Percentiles rank a stretch among this genome's conserved stretches.
These are phyloP conservation scores for Unio pictorum DNA, from an alignment of 2,888 invertebrate species.

Conservation along the genomic window DNA sequence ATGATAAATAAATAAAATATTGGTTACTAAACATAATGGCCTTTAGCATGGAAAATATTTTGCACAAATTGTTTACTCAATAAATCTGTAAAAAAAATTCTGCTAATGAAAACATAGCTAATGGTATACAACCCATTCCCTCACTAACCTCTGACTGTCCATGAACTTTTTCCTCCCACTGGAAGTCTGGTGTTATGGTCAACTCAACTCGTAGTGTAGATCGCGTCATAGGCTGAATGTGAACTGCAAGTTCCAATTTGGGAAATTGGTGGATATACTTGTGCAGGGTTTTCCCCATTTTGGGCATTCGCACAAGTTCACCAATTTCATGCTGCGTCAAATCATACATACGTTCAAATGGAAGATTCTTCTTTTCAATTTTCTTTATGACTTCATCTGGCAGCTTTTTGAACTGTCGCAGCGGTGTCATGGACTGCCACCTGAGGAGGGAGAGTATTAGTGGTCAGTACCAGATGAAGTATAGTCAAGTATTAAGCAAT, in stretches of 20 bases:
- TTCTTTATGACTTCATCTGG: slow-evolving; percentile 97
- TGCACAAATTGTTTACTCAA: too few species aligned
- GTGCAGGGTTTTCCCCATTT: slow-evolving; percentile 94
- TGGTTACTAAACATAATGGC: too few species aligned
- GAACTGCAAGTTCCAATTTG: slow-evolving; percentile 94
- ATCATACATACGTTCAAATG: slow-evolving; percentile 86
- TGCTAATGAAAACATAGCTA: too few species aligned
- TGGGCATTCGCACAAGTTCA: slow-evolving; percentile 91
- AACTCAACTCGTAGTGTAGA: slow-evolving; percentile 92
- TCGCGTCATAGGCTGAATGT: slow-evolving; percentile 96
- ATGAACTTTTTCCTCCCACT: slow-evolving; percentile 97
- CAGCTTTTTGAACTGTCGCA: slow-evolving; percentile 97
- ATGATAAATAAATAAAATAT: too few species aligned
- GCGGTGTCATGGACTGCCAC: slow-evolving; percentile 99
- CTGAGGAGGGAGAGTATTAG: slow-evolving; percentile 28
- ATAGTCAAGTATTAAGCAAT: too few species aligned
- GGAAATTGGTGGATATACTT: slow-evolving; percentile 94
- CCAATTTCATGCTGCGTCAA: slow-evolving; percentile 97
- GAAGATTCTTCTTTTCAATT: slow-evolving; percentile 91
- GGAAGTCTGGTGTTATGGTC: slow-evolving; percentile 98
- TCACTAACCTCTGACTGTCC: slow-evolving; percentile 75
- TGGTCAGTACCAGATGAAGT: too few species aligned
- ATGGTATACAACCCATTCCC: too few species aligned
- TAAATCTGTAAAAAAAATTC: too few species aligned
- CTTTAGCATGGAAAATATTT: too few species aligned